phyloP scores from a whole-genome alignment of 2,797 vertebrate genomes.

The Danio jaintianensis region DNA sequence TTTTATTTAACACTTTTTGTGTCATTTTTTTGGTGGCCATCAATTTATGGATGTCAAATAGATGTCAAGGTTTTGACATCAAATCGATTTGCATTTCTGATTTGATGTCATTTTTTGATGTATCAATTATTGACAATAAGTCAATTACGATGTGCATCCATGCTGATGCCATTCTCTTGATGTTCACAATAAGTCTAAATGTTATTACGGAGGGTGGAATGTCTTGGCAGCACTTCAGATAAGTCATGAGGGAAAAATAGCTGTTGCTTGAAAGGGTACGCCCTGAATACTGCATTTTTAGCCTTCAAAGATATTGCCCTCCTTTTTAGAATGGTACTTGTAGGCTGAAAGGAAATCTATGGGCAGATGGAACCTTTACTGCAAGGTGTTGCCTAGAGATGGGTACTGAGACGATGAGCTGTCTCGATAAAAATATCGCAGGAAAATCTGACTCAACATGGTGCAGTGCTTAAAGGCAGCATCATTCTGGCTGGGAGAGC shows the following conservation, averaged over 20 bases:
- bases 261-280: constrained; percentile 28
- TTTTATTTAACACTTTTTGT: no score
- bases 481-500: neutral
- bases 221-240: constrained; percentile 31
- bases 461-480: neutral
- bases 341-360: constrained; percentile 47
- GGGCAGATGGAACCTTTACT: constrained; percentile 57
- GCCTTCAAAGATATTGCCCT: constrained; percentile 22
- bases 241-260: constrained; percentile 40
- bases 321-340: constrained; percentile 19
- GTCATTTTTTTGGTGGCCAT: no score
- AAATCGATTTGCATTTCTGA: no score
- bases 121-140: no score
- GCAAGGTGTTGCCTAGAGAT: constrained; percentile 61
- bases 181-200: constrained; percentile 36
- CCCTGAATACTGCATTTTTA: constrained; percentile 20
- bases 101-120: no score
- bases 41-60: no score
- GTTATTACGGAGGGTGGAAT: constrained; percentile 6
- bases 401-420: constrained; percentile 25
- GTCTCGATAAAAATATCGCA: constrained; percentile 11
- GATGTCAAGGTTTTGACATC: no score
- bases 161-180: constrained; percentile 23
- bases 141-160: constrained; percentile 11
- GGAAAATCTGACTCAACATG: constrained; percentile 22